Evolutionary conservation across 2,113 vertebrate genomes (phyloP).

Genomic region (Falcunculus frontatus): DNA sequence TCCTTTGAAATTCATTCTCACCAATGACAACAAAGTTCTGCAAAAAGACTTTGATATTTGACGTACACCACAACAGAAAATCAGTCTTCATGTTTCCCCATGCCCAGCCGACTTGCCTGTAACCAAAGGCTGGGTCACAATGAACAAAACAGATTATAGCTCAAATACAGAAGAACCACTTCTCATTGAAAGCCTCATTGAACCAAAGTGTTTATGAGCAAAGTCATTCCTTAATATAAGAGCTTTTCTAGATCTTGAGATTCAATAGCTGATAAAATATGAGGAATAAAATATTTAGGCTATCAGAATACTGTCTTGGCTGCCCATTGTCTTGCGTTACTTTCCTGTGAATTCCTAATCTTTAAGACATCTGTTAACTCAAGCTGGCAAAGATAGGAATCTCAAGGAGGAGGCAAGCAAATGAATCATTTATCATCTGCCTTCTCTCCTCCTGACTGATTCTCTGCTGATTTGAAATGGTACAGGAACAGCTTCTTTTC

Average conservation of each 20-base stretch:
- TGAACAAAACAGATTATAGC: neutral
- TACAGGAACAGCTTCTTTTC: neutral
- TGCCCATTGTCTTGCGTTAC: neutral
- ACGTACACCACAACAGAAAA: neutral
- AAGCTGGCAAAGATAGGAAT: constrained; percentile 1
- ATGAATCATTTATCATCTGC: constrained; percentile 44
- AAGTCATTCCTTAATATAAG: neutral
- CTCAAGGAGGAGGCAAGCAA: constrained; percentile 4
- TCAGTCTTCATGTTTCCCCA: neutral
- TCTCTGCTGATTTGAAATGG: neutral
- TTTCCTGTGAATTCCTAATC: constrained; percentile 14
- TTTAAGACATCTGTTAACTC: constrained; percentile 20
- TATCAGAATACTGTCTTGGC: neutral
- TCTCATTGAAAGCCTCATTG: neutral
- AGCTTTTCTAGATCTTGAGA: neutral
- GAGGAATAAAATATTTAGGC: constrained; percentile 15
- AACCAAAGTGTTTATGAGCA: neutral
- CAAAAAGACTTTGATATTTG: neutral
- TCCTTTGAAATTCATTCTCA: neutral
- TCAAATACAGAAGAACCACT: neutral
- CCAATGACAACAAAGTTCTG: neutral
- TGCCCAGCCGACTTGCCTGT: neutral
- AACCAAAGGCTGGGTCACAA: neutral
- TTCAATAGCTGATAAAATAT: neutral
- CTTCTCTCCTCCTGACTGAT: neutral